Percentiles rank a stretch among this genome's conserved stretches.
These are phyloP conservation scores for Plutomurus gul DNA, from an alignment of 1,140 invertebrate genomes.

Conservation along the genomic window DNA sequence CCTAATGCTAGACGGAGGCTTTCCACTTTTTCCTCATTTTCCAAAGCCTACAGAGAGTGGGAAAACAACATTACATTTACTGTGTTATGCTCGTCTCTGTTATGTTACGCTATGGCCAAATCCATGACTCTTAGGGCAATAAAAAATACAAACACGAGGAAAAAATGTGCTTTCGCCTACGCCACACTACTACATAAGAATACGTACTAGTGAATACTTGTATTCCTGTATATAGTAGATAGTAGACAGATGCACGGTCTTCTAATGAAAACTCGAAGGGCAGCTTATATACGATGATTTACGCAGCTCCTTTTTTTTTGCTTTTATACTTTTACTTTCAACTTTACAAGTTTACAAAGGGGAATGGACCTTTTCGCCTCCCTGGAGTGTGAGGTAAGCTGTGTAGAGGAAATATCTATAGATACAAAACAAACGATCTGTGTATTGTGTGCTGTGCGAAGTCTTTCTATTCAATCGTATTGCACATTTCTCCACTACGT, in stretches of 20 bases:
- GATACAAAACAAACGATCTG: neutral
- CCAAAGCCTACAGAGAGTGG: neutral
- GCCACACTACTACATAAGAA: too few relatives aligned
- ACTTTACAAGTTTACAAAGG: constrained; percentile 11
- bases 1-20: neutral
- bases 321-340: constrained; percentile 26
- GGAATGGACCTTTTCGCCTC: neutral
- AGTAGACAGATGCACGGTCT: too few relatives aligned
- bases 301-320: neutral
- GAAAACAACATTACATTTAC: constrained; percentile 7
- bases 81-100: neutral
- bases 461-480: neutral
- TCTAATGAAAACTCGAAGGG: too few relatives aligned
- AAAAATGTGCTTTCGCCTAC: neutral
- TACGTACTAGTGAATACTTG: too few relatives aligned
- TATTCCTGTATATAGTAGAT: too few relatives aligned
- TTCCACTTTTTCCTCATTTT: neutral
- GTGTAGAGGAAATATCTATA: neutral
- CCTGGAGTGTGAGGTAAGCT: constrained; percentile 6
- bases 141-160: constrained; percentile 14
- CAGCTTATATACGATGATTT: constrained; percentile 1
- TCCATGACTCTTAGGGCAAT: neutral
- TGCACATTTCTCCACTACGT: neutral
- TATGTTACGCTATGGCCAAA: neutral
- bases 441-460: neutral